Evolutionary conservation across 1,140 invertebrate genomes (phyloP), one percentile per base, ranked within the genome.

Genomic region (Drosophila kikkawai): DNA sequence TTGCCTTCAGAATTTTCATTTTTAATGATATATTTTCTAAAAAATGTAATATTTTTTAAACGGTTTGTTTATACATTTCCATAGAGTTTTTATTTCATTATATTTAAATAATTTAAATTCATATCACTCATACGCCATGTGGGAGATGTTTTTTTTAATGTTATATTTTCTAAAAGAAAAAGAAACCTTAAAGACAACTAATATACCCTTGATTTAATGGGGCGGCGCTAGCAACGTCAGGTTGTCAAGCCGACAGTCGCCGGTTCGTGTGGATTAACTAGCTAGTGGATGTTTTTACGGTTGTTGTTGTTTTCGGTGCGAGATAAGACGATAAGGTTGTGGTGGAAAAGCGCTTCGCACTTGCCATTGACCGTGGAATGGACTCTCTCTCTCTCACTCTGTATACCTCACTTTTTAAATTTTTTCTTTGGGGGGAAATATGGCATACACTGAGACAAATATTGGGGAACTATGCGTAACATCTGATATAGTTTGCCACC

Each of bases 321-420:
- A 75, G 75, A 84, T 84, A 84, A 76, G 82, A 51, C 61, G 74
- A 85, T 85, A 84, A 85, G 82, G 47, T 22, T 8, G 48, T 56
- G 26, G 47, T 50, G 34, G 51, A 60, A 63, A 58, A 74, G 42
- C 42, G 45, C 42, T 74, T 74, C 42, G 64, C 70, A 63, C 74
- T 74, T 56, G 82, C 60, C 82, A 85, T 82, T 82, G 79, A 64
- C 82, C 82, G 29, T 78, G 74, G 68, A 58, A 47, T 60, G n/a
- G 56, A 29, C 56, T 47, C 78, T 65, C 44, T 64, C 45, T 64
- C 36, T 48, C n/a, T 63, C n/a, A 47, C 42, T 63, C 41, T 45
- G 26, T 34, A 6, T 7, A 13, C 9, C 15, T 19, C 29, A 9
- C 8, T 1, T 17, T 34, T 22, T 55, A n/a, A n/a, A n/a, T n/a